Percentiles rank a stretch among this genome's conserved stretches.
Conservation (phyloP, 2,113 vertebrate species). For the Tyrannus savana region DNA sequence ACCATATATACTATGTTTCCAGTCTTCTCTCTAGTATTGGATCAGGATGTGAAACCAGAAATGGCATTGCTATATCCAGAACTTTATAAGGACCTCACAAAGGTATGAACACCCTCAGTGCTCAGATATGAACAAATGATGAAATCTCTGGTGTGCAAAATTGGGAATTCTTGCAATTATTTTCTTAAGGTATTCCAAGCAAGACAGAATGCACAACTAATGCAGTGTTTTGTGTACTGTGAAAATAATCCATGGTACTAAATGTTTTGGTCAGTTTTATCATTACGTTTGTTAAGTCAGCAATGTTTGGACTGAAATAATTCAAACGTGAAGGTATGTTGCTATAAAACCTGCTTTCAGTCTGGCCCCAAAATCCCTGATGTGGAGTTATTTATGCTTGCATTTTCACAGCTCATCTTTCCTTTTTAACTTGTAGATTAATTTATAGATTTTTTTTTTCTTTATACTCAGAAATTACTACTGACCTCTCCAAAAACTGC, state of each 20-base stretch:
- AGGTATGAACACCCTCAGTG: conserved; percentile 74
- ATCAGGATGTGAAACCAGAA: conserved; percentile 97
- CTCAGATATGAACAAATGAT: neutral
- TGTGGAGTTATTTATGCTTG: neutral
- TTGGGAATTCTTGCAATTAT: neutral
- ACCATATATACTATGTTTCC: conserved; percentile 99
- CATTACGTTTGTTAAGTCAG: neutral
- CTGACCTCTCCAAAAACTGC: neutral
- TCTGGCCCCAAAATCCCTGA: neutral
- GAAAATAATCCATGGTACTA: neutral
- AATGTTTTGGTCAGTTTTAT: neutral
- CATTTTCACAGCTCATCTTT: neutral
- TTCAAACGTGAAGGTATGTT: neutral
- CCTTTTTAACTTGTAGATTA: neutral
- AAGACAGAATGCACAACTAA: neutral
- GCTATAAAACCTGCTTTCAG: neutral
- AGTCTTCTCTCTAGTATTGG: conserved; percentile 96
- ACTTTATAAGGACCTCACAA: conserved; percentile 98
- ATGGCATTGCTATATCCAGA: conserved; percentile 96
- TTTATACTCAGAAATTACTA: neutral
- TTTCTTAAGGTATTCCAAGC: neutral
- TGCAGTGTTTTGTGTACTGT: neutral
- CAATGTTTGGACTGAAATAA: neutral
- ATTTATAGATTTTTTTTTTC: neutral
- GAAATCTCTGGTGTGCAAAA: neutral